Conservation (phyloP, 1,140 invertebrate genomes). For the Bactericera cockerelli region DNA sequence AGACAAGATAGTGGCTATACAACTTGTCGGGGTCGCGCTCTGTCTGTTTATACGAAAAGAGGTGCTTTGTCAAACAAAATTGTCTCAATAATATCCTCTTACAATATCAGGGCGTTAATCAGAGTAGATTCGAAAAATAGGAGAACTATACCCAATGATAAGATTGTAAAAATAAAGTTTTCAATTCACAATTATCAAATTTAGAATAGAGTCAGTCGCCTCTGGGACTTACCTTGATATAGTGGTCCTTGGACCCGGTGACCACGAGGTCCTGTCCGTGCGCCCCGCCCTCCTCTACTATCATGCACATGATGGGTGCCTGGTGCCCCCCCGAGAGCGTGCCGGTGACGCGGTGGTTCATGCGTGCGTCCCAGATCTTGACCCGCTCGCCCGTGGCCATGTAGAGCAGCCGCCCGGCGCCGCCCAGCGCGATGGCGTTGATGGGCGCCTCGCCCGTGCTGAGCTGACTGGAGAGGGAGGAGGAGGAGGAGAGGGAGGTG, state of each 20-base stretch:
- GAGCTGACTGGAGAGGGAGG: conserved; percentile 34
- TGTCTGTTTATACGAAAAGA: too few species aligned
- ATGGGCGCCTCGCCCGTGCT: conserved; percentile 48
- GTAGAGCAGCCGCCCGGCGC: conserved; percentile 45
- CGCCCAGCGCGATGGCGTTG: conserved; percentile 47
- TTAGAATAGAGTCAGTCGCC: too few species aligned
- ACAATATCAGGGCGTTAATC: too few species aligned
- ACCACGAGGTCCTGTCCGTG: conserved; percentile 47
- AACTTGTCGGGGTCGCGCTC: too few species aligned
- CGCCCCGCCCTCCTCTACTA: conserved; percentile 32
- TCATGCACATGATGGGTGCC: conserved; percentile 71
- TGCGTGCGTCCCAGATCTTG: conserved; percentile 69
- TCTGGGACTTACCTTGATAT: conserved; percentile 39
- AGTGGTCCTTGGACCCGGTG: conserved; percentile 81
- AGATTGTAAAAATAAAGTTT: too few species aligned
- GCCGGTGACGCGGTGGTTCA: conserved; percentile 50
- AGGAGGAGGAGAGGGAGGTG: conserved; percentile 35
- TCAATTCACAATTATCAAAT: too few species aligned
- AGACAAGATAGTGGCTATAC: too few species aligned
- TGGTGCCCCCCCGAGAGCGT: conserved; percentile 71
- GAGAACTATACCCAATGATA: too few species aligned
- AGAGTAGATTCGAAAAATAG: too few species aligned
- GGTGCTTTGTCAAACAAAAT: too few species aligned
- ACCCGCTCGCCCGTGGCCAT: conserved; percentile 64
- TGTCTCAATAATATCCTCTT: too few species aligned